phyloP scores from a whole-genome alignment of 2,888 invertebrate species.

The Tetragonula carbonaria region DNA sequence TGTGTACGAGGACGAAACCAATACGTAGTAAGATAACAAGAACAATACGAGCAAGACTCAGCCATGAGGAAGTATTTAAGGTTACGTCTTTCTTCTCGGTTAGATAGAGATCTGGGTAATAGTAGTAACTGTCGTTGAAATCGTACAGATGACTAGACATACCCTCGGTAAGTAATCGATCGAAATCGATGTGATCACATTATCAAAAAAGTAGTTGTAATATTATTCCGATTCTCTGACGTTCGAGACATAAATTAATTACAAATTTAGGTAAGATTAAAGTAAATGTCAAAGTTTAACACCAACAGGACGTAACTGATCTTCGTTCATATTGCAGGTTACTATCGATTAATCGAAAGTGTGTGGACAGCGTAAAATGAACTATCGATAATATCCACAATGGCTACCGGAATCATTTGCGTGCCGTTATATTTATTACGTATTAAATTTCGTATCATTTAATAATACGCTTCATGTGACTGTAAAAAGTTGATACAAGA shows the following conservation, averaged over 20 bases:
- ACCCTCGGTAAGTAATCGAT: not conserved
- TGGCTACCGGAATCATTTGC: too few species aligned
- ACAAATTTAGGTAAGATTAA: slow-evolving; percentile 3
- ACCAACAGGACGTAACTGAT: not conserved
- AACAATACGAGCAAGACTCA: slow-evolving; percentile 49
- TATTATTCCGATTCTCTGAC: not conserved
- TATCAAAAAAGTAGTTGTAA: not conserved
- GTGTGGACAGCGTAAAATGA: not conserved
- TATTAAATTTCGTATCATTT: not conserved
- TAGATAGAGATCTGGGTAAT: not conserved
- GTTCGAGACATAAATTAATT: not conserved
- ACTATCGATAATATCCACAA: not conserved
- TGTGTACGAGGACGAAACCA: slow-evolving; percentile 79
- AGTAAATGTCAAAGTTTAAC: not conserved
- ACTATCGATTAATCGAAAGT: not conserved
- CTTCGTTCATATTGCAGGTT: not conserved
- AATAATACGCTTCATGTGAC: not conserved
- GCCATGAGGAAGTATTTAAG: not conserved
- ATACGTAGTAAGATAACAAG: slow-evolving; percentile 76
- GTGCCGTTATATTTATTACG: not conserved
- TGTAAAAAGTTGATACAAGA: not conserved
- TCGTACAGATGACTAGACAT: slow-evolving; percentile 28
- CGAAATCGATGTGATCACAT: not conserved
- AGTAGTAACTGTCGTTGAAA: slow-evolving; percentile 37
- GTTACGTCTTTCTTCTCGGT: not conserved